Conservation (phyloP, 2,113 vertebrate species). For the Pithys albifrons region DNA sequence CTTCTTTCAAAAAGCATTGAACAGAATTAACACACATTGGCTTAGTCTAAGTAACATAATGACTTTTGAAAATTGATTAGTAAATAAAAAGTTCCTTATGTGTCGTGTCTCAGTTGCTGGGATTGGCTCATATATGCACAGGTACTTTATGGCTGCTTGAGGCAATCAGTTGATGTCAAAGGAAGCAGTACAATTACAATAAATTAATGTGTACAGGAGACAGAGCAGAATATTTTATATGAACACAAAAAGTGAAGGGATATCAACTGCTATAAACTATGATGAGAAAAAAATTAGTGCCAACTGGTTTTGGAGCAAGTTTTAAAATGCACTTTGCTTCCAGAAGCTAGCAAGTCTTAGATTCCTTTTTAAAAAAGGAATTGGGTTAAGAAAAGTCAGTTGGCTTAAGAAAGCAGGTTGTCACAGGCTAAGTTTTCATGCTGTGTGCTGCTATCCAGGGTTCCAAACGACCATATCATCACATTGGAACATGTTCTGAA, state of each 20-base stretch:
- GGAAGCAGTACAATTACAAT: not conserved
- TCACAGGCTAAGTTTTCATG: not conserved
- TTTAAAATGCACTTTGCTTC: not conserved
- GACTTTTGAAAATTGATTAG: not conserved
- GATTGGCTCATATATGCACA: not conserved
- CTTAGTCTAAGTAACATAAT: not conserved
- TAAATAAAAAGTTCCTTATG: not conserved
- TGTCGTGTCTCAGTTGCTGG: not conserved
- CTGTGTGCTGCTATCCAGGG: rapidly evolving
- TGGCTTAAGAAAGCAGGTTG: not conserved
- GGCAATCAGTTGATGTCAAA: not conserved
- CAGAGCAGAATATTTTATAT: not conserved
- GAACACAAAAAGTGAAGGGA: not conserved
- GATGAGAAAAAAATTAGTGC: not conserved
- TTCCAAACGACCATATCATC: not conserved
- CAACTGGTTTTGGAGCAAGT: not conserved
- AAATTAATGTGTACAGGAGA: not conserved
- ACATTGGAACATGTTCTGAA: not conserved
- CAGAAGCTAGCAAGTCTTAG: not conserved
- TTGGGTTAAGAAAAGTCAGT: not conserved
- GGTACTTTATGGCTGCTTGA: not conserved
- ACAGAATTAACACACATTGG: not conserved
- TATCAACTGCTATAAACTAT: not conserved
- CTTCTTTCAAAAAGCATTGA: not conserved
- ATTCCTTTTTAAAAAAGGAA: not conserved